phyloP scores from a whole-genome alignment of 2,797 vertebrate genomes.

The Acipenser transmontanus region DNA sequence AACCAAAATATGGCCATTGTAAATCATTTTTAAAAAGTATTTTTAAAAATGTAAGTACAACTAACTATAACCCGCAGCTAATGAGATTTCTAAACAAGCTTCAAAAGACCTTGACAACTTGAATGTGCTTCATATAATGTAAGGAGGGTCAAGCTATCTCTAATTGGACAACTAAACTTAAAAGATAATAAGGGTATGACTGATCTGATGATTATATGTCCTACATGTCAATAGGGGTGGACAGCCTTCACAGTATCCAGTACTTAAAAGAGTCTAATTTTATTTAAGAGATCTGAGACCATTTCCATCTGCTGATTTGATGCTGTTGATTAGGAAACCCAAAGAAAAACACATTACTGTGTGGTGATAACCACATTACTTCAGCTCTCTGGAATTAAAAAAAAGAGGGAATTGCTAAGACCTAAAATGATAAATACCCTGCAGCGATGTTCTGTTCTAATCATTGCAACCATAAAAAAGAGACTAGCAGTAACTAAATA shows the following conservation, averaged over 20 bases:
- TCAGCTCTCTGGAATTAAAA: too few species aligned
- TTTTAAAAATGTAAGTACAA: too few species aligned
- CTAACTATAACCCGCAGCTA: too few species aligned
- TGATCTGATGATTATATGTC: neutral
- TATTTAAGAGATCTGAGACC: neutral
- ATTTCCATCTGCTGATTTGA: neutral
- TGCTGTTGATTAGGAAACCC: constrained; percentile 7
- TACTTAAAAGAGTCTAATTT: neutral
- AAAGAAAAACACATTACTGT: constrained; percentile 24
- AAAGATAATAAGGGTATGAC: neutral
- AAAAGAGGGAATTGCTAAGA: too few species aligned
- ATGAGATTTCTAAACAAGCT: too few species aligned
- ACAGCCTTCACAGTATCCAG: neutral
- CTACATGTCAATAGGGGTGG: neutral
- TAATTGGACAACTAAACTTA: neutral
- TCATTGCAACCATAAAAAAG: too few species aligned
- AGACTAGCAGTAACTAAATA: too few species aligned
- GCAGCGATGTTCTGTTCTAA: constrained; percentile 26
- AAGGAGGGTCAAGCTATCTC: neutral
- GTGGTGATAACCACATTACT: constrained; percentile 15
- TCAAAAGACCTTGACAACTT: too few species aligned
- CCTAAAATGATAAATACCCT: constrained; percentile 22
- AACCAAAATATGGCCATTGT: too few species aligned
- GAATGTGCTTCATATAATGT: neutral
- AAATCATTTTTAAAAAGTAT: too few species aligned